Conservation (phyloP, 2,113 vertebrate species). For the Sylvietta virens region DNA sequence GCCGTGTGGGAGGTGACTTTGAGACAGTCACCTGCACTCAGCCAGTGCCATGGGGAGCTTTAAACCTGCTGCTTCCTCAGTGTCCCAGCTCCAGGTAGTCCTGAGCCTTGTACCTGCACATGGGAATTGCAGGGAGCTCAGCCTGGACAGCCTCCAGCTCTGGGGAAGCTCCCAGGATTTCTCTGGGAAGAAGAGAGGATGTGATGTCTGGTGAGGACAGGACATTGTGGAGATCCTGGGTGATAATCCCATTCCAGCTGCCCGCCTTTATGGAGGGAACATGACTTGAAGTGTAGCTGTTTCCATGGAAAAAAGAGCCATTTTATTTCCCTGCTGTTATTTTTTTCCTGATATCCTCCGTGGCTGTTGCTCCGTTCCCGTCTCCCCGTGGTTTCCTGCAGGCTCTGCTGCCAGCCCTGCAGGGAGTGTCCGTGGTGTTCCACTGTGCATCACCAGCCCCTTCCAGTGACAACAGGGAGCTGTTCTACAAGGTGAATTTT, state of each 20-base stretch:
- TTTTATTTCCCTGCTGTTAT: not conserved
- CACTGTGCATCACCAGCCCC: conserved; percentile 94
- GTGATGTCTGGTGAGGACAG: not conserved
- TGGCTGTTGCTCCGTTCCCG: not conserved
- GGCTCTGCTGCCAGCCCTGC: conserved; percentile 85
- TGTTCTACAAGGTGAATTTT: conserved; percentile 91
- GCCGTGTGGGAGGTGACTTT: not conserved
- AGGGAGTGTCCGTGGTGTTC: conserved; percentile 84
- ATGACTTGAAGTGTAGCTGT: fast-evolving
- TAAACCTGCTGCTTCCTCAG: not conserved
- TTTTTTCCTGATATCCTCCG: fast-evolving
- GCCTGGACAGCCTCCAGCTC: not conserved
- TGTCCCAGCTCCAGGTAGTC: not conserved
- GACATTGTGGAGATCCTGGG: not conserved
- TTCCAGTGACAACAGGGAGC: conserved; percentile 79
- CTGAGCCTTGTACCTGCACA: not conserved
- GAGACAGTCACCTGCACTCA: not conserved
- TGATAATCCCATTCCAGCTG: not conserved
- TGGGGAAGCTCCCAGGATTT: not conserved
- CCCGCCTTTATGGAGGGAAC: not conserved
- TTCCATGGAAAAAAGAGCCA: not conserved
- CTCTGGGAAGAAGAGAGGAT: too few species aligned
- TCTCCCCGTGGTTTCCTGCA: conserved; percentile 33
- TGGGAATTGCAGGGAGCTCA: not conserved
- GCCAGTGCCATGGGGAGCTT: not conserved